A percentile compares a stretch with the other conserved stretches of the same genome.
These are phyloP conservation scores for Glyphotaelius pellucidus DNA, from an alignment of 2,888 invertebrate genomes.

Conservation along the genomic window DNA sequence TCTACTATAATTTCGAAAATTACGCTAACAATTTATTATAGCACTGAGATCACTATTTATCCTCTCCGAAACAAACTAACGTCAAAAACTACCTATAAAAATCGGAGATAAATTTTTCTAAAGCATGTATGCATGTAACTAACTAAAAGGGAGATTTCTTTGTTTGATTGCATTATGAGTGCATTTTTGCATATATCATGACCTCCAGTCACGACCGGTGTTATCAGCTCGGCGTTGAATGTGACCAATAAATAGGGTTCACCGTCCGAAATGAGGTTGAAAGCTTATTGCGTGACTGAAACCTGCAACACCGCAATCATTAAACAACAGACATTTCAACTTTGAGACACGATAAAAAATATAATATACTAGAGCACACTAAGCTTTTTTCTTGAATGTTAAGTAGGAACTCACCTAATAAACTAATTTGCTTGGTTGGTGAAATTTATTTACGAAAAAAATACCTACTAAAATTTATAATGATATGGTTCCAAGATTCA, in stretches of 20 bases:
- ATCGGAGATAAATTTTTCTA: too few species aligned
- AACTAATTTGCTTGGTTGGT: too few species aligned
- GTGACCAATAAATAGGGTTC: conserved; percentile 33
- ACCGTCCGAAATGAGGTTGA: conserved; percentile 42
- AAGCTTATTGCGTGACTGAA: conserved; percentile 47
- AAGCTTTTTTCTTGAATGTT: too few species aligned
- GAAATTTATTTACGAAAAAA: too few species aligned
- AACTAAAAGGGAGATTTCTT: too few species aligned
- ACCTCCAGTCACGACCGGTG: neutral
- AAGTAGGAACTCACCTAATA: too few species aligned
- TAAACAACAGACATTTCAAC: neutral
- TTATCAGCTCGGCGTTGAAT: neutral
- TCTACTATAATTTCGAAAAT: too few species aligned
- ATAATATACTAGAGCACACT: too few species aligned
- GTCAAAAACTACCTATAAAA: too few species aligned
- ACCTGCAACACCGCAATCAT: neutral
- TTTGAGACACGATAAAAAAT: neutral
- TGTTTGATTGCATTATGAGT: neutral
- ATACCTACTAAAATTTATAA: too few species aligned
- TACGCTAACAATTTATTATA: neutral
- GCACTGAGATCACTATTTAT: neutral
- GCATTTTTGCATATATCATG: neutral
- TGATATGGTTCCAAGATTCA: too few species aligned
- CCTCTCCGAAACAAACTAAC: neutral
- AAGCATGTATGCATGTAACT: too few species aligned